Evolutionary conservation across 2,797 vertebrate genomes (phyloP).

Genomic region (Lepus townsendii): DNA sequence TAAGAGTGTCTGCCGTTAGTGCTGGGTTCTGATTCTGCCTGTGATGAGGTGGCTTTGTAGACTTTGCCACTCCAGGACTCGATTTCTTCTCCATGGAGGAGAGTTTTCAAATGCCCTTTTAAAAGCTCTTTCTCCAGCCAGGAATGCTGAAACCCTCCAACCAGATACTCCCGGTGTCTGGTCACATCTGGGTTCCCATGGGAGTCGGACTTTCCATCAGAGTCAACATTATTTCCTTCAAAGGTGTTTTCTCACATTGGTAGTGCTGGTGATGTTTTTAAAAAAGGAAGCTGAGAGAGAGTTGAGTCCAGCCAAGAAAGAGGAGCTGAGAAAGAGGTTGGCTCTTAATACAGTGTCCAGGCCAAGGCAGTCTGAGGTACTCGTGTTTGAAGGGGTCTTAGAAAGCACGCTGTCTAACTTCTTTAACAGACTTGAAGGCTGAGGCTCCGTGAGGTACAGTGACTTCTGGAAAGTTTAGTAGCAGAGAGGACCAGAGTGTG

Average conservation of each 20-base stretch:
- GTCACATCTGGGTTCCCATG: background rate
- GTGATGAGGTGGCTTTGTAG: background rate
- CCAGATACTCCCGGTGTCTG: slow-evolving; percentile 1
- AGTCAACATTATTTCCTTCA: background rate
- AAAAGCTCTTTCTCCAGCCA: background rate
- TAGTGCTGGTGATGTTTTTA: slow-evolving; percentile 12
- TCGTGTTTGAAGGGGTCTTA: background rate
- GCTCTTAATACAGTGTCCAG: background rate
- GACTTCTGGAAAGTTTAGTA: background rate
- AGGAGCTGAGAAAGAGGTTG: background rate
- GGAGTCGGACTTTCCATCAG: slow-evolving; percentile 50
- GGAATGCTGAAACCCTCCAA: slow-evolving; percentile 10
- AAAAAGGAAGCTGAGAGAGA: slow-evolving; percentile 49
- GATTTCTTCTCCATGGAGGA: background rate
- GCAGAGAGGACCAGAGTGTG: background rate
- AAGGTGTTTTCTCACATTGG: background rate
- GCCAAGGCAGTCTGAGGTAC: background rate
- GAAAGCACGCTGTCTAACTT: background rate
- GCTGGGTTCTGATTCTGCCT: background rate
- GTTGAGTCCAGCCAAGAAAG: background rate
- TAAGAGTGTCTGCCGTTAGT: background rate
- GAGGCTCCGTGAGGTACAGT: background rate
- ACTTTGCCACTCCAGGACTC: background rate
- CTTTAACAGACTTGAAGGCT: background rate
- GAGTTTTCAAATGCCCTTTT: background rate